phyloP scores from a whole-genome alignment of 2,888 invertebrate genomes.

The Noctua comes region DNA sequence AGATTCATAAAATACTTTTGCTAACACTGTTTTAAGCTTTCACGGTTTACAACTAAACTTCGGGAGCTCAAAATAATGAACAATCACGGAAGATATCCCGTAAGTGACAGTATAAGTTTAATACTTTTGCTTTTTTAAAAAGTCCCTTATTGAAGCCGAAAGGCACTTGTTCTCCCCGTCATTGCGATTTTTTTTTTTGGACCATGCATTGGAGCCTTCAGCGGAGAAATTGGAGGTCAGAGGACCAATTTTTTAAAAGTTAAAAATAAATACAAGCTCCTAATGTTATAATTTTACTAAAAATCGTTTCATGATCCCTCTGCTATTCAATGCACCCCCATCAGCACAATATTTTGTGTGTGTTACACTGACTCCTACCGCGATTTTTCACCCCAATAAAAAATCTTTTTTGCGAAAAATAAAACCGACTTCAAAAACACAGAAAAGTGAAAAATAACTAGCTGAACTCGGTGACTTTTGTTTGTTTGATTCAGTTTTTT shows the following conservation, averaged over 20 bases:
- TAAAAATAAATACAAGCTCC: not conserved
- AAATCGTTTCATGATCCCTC: not conserved
- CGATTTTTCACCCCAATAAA: not conserved
- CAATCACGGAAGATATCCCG: no score
- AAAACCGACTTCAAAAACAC: no score
- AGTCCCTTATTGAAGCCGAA: not conserved
- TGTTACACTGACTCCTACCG: not conserved
- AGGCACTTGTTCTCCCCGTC: not conserved
- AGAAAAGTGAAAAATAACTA: no score
- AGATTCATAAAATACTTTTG: slow-evolving; percentile 10
- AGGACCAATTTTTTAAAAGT: not conserved
- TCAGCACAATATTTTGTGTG: not conserved
- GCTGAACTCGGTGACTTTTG: no score
- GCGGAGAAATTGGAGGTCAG: not conserved
- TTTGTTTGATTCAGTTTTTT: no score
- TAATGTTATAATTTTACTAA: no score
- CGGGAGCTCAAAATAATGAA: no score
- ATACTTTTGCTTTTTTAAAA: no score
- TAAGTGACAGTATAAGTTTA: no score
- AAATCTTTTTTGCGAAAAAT: no score
- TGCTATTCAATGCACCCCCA: not conserved
- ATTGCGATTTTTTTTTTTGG: not conserved
- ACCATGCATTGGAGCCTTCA: not conserved
- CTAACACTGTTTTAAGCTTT: no score
- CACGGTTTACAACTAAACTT: no score